Base-by-base conservation (phyloP, 2,113 vertebrate species). In the Etheostoma cragini region DNA sequence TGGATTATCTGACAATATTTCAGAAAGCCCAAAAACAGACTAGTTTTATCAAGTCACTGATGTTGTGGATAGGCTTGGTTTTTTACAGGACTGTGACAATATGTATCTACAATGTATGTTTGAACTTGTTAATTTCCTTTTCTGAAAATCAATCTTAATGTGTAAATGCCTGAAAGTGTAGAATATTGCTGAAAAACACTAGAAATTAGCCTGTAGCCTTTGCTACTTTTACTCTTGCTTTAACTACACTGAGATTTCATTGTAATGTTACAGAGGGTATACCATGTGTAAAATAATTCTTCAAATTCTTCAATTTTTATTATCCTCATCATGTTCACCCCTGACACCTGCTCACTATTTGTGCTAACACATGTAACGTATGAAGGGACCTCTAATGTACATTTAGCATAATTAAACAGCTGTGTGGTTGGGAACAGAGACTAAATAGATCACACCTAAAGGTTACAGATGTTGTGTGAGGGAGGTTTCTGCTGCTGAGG, bases 381-480 rank as follows among this genome's bases (percentile, higher is more conserved):
- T 53, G 56, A 12, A 50, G 38, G 46, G 75, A 67, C 50, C 22
- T 35, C n/a, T 49, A 33, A 62, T 46, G 47, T 54, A 74, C 50
- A 61, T 57, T 68, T 30, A 60, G 76, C 53, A 52, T 64, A 50
- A 80, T 68, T 69, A 57, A 82, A 78, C 63, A 24, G 70, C 75
- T 69, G 76, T 72, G 56, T 54, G 74, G 65, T 63, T 5, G 38
- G 46, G 54, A 63, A 87, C 54, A 68, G 46, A 66, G 26, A 81
- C 45, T 46, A 33, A 62, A 83, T 69, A 73, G 26, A 84, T 64
- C 46, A 26, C 72, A 53, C 65, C 53, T 12, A 76, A 57, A 84
- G 76, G 83, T 87, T 91, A 76, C 67, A n/a, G 46, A 26, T 76
- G 24, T 1, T 72, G 24, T 35, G 16, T 14, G 33, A 84, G 71